Evolutionary conservation across 2,113 vertebrate genomes (phyloP), one percentile per base, ranked within the genome.

Genomic region (Phrynocephalus versicolor): DNA sequence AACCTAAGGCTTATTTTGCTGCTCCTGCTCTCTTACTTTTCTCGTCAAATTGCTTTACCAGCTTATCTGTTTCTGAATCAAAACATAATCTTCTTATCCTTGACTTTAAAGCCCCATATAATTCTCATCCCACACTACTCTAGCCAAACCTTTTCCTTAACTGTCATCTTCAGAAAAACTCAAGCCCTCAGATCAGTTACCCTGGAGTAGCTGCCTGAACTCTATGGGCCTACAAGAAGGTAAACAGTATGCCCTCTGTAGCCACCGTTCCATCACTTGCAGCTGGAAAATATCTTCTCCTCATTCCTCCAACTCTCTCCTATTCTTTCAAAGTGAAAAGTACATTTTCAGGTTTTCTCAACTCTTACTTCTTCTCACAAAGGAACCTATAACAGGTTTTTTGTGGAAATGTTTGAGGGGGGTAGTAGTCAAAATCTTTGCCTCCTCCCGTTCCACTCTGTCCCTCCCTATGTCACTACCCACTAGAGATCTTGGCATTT

Each of bases 31-130:
- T 89, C 81, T 84, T 84, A 45, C 9, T 41, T 91, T 92, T 87
- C 55, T 84, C 21, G 8, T 90, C 84, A 51, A 60, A 73, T 86
- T 86, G 79, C 64, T 90, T 92, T 83, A n/a, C 45, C 88, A 64
- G 69, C n/a, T 89, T 83, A 15, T 13, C 87, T 93, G 77, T 88
- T 79, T 60, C 91, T 90, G 58, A 79, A 77, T 74, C 77, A 84
- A 12, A 16, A 1, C 89, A 39, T 85, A 87, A 37, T 71, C 57
- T 84, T 84, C 75, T 85, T 78, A 70, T 82, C 58, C 90, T 92
- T 86, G 67, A 88, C 82, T 76, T 0, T 75, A 87, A 90, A 87
- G 45, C 90, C 80, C 57, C 60, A 74, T 64, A 82, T 0, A 88
- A 92, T 89, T 87, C 71, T 75, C 71, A 83, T 75, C 74, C 82